Evolutionary conservation across 1,140 invertebrate genomes (phyloP).

Genomic region (Drosophila sulfurigaster): DNA sequence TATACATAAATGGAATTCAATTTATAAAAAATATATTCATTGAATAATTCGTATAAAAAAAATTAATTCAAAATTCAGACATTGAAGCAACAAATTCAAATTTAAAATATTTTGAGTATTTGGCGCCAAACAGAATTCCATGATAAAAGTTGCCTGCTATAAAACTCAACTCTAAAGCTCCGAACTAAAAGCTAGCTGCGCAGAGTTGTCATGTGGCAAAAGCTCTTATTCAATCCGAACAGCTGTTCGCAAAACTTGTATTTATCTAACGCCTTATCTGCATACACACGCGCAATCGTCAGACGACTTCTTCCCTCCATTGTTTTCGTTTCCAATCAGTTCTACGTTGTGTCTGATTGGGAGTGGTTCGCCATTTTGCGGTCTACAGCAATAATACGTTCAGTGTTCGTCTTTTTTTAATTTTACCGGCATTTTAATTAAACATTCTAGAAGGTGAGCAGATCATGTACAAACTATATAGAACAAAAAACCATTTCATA

Average conservation of each 20-base stretch:
- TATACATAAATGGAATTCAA: too few species aligned
- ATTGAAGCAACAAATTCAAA: conserved; percentile 7
- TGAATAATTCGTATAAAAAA: too few species aligned
- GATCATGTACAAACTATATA: conserved; percentile 30
- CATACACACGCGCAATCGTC: conserved; percentile 42
- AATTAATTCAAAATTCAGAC: background rate
- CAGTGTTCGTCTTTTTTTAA: conserved; percentile 42
- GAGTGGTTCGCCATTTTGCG: conserved; percentile 66
- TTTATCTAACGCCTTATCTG: conserved; percentile 63
- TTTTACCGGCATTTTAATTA: conserved; percentile 43
- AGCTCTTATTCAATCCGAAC: conserved; percentile 33
- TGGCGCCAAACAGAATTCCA: background rate
- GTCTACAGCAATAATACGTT: conserved; percentile 37
- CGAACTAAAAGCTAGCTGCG: conserved; percentile 8
- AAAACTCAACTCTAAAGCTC: conserved; percentile 10
- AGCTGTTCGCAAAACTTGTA: conserved; percentile 63
- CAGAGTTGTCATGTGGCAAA: conserved; percentile 23
- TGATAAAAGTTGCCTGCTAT: conserved; percentile 13
- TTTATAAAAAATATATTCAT: too few species aligned
- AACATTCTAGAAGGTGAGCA: conserved; percentile 61
- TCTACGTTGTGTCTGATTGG: conserved; percentile 59
- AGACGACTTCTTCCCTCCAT: conserved; percentile 48
- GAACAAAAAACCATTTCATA: conserved; percentile 2
- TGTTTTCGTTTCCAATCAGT: conserved; percentile 63
- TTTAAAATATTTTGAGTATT: background rate